These are phyloP conservation scores for Conus ventricosus DNA, from an alignment of 1,140 invertebrate species.

Conservation along the genomic window DNA sequence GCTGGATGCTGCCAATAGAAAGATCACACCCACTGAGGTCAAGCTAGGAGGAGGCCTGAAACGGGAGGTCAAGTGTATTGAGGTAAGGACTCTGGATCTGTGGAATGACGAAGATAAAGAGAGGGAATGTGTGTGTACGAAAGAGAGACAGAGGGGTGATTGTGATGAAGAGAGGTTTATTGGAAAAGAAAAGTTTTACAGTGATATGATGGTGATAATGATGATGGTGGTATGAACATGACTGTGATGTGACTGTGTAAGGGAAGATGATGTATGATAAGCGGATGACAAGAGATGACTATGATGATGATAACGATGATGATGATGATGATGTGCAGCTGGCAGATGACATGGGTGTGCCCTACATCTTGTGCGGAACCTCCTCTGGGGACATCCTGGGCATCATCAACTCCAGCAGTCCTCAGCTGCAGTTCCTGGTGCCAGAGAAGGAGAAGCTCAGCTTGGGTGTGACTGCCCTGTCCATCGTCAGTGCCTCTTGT, in stretches of 20 bases:
- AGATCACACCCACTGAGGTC: slow-evolving; percentile 83
- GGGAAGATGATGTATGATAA: too few species aligned
- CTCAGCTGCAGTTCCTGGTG: slow-evolving; percentile 66
- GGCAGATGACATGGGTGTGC: slow-evolving; percentile 39
- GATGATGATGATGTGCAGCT: slow-evolving; percentile 25
- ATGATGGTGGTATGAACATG: too few species aligned
- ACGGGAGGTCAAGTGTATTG: slow-evolving; percentile 73
- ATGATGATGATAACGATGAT: too few species aligned
- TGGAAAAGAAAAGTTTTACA: too few species aligned
- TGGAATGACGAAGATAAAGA: too few species aligned
- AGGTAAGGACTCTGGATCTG: slow-evolving; percentile 56
- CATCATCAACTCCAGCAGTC: slow-evolving; percentile 64
- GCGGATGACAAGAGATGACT: too few species aligned
- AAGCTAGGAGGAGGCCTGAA: slow-evolving; percentile 76
- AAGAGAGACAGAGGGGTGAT: too few species aligned
- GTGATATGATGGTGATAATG: too few species aligned
- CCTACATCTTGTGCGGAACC: slow-evolving; percentile 87
- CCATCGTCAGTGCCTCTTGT: slow-evolving; percentile 76
- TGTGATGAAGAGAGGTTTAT: too few species aligned
- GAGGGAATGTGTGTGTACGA: too few species aligned
- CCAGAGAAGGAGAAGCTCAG: slow-evolving; percentile 71
- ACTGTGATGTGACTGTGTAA: too few species aligned
- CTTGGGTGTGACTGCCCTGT: slow-evolving; percentile 81
- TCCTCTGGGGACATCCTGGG: slow-evolving; percentile 83
- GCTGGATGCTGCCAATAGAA: slow-evolving; percentile 82